Evolutionary conservation across 2,888 invertebrate genomes (phyloP).

Genomic region (Diadegma fenestrale): DNA sequence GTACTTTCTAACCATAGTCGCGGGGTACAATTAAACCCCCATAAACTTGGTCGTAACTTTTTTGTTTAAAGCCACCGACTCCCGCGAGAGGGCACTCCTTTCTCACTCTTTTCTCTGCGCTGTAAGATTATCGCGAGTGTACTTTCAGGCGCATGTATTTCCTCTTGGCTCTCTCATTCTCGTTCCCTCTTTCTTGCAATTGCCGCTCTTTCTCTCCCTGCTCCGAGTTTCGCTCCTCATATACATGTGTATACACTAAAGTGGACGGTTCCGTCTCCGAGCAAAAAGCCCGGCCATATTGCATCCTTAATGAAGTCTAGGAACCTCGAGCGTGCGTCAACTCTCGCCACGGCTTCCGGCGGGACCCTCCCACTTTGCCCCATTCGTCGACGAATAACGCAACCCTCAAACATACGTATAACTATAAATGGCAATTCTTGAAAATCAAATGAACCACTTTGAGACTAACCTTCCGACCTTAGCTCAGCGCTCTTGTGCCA

Average conservation of each 20-base stretch:
- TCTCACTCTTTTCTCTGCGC: constrained; percentile 69
- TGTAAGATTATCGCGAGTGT: constrained; percentile 54
- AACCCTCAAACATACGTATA: constrained; percentile 18
- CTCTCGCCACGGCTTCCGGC: constrained; percentile 75
- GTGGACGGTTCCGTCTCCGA: constrained; percentile 49
- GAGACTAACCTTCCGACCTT: not conserved
- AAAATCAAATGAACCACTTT: constrained; percentile 55
- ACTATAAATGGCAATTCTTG: constrained; percentile 65
- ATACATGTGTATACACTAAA: constrained; percentile 24
- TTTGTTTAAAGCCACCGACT: constrained; percentile 69
- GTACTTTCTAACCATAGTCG: constrained; percentile 83
- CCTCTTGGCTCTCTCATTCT: constrained; percentile 38
- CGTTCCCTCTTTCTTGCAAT: constrained; percentile 35
- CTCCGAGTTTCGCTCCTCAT: constrained; percentile 17
- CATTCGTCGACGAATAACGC: constrained; percentile 62
- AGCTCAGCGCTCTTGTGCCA: not conserved
- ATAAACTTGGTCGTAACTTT: constrained; percentile 83
- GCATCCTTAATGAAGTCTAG: constrained; percentile 79
- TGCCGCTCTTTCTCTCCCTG: constrained; percentile 14
- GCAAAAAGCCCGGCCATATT: constrained; percentile 76
- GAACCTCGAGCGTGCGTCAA: constrained; percentile 71
- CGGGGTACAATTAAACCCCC: constrained; percentile 83
- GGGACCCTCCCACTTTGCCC: constrained; percentile 70
- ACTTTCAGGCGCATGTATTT: constrained; percentile 45
- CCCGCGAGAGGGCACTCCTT: constrained; percentile 64